Evolutionary conservation across 2,113 vertebrate genomes (phyloP), one percentile per base, ranked within the genome.

Genomic region (Neolamprologus ventralis): DNA sequence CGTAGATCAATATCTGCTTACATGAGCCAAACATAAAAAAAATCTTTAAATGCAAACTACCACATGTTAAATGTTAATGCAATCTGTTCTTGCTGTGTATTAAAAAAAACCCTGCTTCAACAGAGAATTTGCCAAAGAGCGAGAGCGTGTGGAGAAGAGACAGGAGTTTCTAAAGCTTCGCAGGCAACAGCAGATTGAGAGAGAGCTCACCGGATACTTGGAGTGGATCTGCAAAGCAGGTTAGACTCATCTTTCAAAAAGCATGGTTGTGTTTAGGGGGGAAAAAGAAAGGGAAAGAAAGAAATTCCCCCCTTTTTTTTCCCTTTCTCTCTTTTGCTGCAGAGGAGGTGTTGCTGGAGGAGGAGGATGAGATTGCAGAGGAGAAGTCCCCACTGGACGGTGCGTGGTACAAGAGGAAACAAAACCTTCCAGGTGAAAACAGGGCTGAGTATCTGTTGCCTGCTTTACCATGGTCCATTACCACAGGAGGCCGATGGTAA

Each of bases 271-370:
- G 82, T 91, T 37, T 28, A 83, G 35, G 14, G 45, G 45, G 45
- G 7, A 0, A 1, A n/a, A 35, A 65, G 55, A 83, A 23, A 75
- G 37, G 49, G 75, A 82, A 28, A 75, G 28, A 53, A 31, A 65
- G 31, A 88, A 90, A 87, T 82, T 79, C 53, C 31, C n/a, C 40
- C 28, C 33, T 5, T 85, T 11, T 28, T 45, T 54, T 16, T 0
- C 11, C 13, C 10, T 4, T 5, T n/a, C 21, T 85, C 87, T 93
- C 86, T 83, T 26, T 35, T 5, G 2, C 92, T 95, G 4, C 97
- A 99, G 99, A 99, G 97, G 99, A 99, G 91, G 99, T 99, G 81
- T 97, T 99, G 97, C 95, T 99, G 95, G 98, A 98, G 2, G 99
- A 99, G 87, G 99, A 99, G 91, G 98, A 99, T 87, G 97, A 97